phyloP scores from a whole-genome alignment of 37 sponge, comb jelly and placozoan species.

The Ephydatia muelleri region DNA sequence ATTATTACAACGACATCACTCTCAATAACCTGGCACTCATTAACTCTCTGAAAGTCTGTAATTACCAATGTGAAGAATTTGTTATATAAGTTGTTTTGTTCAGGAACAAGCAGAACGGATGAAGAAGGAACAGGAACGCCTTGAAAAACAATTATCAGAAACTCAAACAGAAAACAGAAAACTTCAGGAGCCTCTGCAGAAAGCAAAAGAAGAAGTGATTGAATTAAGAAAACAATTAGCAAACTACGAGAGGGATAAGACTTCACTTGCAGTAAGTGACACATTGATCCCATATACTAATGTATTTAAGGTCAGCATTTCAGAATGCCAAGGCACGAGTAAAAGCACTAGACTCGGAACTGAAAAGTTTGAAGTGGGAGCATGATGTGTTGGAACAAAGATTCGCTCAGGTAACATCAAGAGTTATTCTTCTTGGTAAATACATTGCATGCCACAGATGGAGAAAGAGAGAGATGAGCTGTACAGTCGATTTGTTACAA shows the following conservation, averaged over 20 bases:
- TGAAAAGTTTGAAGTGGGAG: slow-evolving; percentile 95
- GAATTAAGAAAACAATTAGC: slow-evolving; percentile 90
- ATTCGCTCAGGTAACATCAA: slow-evolving; percentile 77
- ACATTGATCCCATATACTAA: not conserved
- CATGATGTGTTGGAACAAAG: slow-evolving; percentile 97
- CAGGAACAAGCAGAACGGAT: slow-evolving; percentile 97
- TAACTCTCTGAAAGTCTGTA: slow-evolving; percentile 92
- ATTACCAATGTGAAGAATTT: not conserved
- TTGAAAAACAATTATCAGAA: slow-evolving; percentile 93
- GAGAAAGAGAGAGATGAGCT: slow-evolving; percentile 94
- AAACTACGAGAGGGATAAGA: slow-evolving; percentile 96
- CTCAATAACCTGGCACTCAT: slow-evolving; percentile 98
- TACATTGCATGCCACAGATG: slow-evolving; percentile 35
- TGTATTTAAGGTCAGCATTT: not conserved
- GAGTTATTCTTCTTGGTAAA: not conserved
- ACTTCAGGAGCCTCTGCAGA: slow-evolving; percentile 90
- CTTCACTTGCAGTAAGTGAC: slow-evolving; percentile 71
- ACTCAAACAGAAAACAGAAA: slow-evolving; percentile 91
- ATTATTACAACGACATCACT: slow-evolving; percentile 99
- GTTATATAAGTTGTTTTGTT: not conserved
- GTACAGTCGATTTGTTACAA: slow-evolving; percentile 89
- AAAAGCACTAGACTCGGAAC: slow-evolving; percentile 90
- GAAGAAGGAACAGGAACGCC: slow-evolving; percentile 95
- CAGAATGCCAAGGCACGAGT: slow-evolving; percentile 95
- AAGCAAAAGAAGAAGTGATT: slow-evolving; percentile 86